Evolutionary conservation across 2,888 invertebrate species (phyloP).

Genomic region (Tenthredo livida): DNA sequence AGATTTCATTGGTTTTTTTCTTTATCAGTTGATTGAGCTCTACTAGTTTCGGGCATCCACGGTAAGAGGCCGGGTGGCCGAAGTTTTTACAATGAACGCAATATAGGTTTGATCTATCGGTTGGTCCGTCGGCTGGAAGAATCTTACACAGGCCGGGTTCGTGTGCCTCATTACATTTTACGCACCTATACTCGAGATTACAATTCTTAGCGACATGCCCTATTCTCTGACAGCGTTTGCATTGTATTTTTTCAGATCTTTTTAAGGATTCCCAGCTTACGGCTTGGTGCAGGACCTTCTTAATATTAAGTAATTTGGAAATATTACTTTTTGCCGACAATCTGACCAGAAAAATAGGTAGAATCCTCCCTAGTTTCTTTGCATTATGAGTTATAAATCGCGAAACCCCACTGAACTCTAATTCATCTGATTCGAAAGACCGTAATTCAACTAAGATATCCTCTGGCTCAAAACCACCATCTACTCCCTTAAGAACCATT

Average conservation of each 20-base stretch:
- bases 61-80: slow-evolving; percentile 58
- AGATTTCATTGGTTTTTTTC: neutral
- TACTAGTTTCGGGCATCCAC: slow-evolving; percentile 52
- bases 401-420: slow-evolving; percentile 54
- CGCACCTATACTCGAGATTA: slow-evolving; percentile 56
- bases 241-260: slow-evolving; percentile 56
- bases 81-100: slow-evolving; percentile 54
- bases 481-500: slow-evolving; percentile 54
- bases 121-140: neutral
- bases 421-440: neutral
- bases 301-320: slow-evolving; percentile 52
- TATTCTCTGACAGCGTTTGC: slow-evolving; percentile 59
- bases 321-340: slow-evolving; percentile 46
- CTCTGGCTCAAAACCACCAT: slow-evolving; percentile 44
- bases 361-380: slow-evolving; percentile 17
- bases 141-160: slow-evolving; percentile 54
- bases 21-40: neutral
- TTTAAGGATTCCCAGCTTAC: slow-evolving; percentile 57
- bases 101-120: slow-evolving; percentile 19
- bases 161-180: slow-evolving; percentile 55
- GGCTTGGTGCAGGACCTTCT: slow-evolving; percentile 49
- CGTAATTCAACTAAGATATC: slow-evolving; percentile 51
- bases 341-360: slow-evolving; percentile 57
- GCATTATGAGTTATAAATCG: slow-evolving; percentile 55
- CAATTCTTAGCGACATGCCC: slow-evolving; percentile 58